Evolutionary conservation across 2,888 invertebrate genomes (phyloP).

Genomic region (Prostheceraeus crozeri): DNA sequence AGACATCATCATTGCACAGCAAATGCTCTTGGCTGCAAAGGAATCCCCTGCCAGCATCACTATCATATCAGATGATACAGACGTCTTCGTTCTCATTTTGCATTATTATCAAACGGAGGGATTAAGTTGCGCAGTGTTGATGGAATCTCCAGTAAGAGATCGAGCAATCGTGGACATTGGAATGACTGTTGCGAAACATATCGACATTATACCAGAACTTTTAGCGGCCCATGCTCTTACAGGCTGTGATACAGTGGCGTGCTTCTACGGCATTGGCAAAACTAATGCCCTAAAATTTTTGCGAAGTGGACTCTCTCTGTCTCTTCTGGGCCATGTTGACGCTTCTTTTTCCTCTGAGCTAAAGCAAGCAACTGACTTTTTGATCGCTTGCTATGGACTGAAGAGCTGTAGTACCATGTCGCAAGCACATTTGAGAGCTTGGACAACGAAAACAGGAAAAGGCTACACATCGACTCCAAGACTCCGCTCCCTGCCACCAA

Average conservation of each 20-base stretch:
- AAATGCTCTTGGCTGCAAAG: conserved; percentile 19
- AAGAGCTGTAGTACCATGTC: background rate
- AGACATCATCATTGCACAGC: conserved; percentile 40
- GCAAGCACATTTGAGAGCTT: background rate
- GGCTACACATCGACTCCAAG: conserved; percentile 4
- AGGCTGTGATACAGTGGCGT: conserved; percentile 18
- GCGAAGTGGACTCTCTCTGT: background rate
- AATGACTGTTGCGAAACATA: background rate
- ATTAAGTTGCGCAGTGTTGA: background rate
- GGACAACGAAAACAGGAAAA: conserved; percentile 7
- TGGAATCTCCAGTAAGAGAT: background rate
- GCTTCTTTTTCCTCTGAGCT: background rate
- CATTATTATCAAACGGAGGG: background rate
- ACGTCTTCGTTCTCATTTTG: conserved; percentile 6
- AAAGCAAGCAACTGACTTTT: background rate
- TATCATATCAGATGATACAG: conserved; percentile 15
- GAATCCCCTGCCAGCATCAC: background rate
- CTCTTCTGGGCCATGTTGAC: background rate
- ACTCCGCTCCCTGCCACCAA: conserved; percentile 10
- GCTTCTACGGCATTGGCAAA: conserved; percentile 9
- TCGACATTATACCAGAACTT: background rate
- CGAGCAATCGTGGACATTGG: conserved; percentile 1
- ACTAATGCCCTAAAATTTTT: background rate
- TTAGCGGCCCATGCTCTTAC: conserved; percentile 12
- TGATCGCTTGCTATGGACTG: background rate